Percentiles rank a stretch among this genome's conserved stretches.
Conservation (phyloP, 2,113 vertebrate genomes). For the Daboia siamensis region DNA sequence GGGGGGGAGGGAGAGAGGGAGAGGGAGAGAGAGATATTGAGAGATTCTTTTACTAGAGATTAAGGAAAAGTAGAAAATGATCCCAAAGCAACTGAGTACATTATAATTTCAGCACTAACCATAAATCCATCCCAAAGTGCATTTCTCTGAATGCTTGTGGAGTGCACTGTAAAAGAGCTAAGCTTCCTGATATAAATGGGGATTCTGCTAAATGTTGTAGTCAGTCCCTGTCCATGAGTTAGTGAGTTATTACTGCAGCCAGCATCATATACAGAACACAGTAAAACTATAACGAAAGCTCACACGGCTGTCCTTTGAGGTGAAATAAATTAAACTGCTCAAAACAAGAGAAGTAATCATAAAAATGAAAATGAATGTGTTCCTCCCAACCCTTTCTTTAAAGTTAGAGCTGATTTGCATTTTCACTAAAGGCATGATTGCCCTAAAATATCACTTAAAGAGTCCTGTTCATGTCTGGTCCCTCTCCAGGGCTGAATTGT, state of each 20-base stretch:
- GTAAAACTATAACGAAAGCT: not conserved
- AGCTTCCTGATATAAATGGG: not conserved
- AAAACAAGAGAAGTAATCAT: not conserved
- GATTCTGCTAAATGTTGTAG: not conserved
- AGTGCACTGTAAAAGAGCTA: not conserved
- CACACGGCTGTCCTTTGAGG: conserved; percentile 6
- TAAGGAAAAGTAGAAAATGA: conserved; percentile 14
- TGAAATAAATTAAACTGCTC: conserved; percentile 9
- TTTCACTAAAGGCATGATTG: not conserved
- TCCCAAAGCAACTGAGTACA: not conserved
- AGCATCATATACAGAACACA: not conserved
- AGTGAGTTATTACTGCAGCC: not conserved
- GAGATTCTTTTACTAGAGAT: conserved; percentile 24
- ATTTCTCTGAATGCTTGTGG: not conserved
- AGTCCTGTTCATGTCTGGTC: not conserved
- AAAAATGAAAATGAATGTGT: not conserved
- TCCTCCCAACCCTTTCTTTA: not conserved
- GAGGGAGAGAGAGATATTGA: too few species aligned
- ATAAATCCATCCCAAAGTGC: conserved; percentile 13
- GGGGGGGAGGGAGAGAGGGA: too few species aligned
- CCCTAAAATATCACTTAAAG: not conserved
- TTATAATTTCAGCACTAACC: conserved; percentile 19
- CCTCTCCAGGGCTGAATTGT: not conserved
- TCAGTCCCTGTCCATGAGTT: not conserved
- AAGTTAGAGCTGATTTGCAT: not conserved